A percentile compares a stretch with the other conserved stretches of the same genome.
These are phyloP conservation scores for Charina bottae DNA, from an alignment of 2,113 vertebrate genomes.

Conservation along the genomic window DNA sequence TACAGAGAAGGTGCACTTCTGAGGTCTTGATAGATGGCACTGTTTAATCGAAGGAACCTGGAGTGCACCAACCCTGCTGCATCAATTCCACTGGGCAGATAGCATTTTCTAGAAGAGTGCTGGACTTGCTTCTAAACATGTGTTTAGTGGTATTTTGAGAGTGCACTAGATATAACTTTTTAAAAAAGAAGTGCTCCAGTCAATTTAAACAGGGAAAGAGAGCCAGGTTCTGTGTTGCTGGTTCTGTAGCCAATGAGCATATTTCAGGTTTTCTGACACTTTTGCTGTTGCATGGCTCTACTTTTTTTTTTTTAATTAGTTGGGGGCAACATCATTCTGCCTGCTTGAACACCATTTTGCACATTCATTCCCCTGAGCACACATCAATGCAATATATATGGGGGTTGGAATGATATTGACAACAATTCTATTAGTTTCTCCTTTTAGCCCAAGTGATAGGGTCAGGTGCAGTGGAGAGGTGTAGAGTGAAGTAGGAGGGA, in stretches of 20 bases:
- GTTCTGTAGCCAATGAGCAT: neutral
- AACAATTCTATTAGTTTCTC: neutral
- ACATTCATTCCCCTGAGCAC: too few species aligned
- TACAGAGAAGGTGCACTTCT: neutral
- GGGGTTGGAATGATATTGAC: too few species aligned
- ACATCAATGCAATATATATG: too few species aligned
- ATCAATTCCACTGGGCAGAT: neutral
- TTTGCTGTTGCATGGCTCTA: neutral
- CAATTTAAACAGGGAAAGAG: neutral
- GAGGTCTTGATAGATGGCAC: neutral
- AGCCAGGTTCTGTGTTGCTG: neutral
- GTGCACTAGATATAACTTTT: neutral
- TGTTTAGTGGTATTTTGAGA: neutral
- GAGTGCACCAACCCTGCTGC: neutral
- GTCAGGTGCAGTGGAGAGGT: neutral
- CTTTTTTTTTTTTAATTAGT: neutral
- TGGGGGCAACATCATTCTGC: too few species aligned
- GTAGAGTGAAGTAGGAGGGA: neutral
- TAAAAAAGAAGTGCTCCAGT: neutral
- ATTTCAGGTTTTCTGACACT: neutral
- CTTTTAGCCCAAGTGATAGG: neutral
- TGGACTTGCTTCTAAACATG: neutral
- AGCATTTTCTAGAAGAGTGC: neutral
- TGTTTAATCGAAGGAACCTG: neutral
- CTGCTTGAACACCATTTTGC: too few species aligned